Conservation (phyloP, 1,140 invertebrate genomes). For the Neodiprion pinetum region DNA sequence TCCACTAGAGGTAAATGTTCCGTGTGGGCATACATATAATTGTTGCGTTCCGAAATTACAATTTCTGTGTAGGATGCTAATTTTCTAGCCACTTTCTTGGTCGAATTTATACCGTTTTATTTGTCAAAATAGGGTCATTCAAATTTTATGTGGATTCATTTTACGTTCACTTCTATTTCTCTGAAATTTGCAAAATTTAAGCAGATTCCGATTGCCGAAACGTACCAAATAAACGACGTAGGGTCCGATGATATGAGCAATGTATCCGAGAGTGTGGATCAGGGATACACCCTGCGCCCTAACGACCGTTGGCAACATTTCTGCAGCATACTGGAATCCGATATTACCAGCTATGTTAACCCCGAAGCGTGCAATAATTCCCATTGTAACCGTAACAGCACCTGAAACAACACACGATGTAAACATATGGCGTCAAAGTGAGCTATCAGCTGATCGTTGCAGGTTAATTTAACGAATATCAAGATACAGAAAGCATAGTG, state of each 20-base stretch:
- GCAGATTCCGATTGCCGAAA: not conserved
- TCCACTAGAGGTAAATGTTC: no score
- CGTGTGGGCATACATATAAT: not conserved
- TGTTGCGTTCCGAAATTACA: not conserved
- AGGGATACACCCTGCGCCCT: slow-evolving; percentile 68
- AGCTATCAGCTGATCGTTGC: no score
- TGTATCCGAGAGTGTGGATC: slow-evolving; percentile 69
- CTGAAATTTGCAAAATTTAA: no score
- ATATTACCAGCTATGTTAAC: slow-evolving; percentile 70
- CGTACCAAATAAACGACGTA: slow-evolving; percentile 78
- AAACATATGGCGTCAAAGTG: not conserved
- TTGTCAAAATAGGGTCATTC: no score
- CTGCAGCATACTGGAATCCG: slow-evolving; percentile 70
- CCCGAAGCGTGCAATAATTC: slow-evolving; percentile 64
- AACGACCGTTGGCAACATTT: slow-evolving; percentile 70
- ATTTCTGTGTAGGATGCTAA: not conserved
- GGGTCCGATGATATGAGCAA: slow-evolving; percentile 70
- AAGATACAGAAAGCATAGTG: no score
- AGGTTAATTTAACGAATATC: no score
- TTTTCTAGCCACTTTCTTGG: not conserved
- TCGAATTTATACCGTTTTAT: not conserved
- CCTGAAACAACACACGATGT: slow-evolving; percentile 33
- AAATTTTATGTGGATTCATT: no score
- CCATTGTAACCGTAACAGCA: slow-evolving; percentile 49
- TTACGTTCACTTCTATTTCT: no score